Evolutionary conservation across 2,113 vertebrate genomes (phyloP).

Genomic region (Saccopteryx bilineata): DNA sequence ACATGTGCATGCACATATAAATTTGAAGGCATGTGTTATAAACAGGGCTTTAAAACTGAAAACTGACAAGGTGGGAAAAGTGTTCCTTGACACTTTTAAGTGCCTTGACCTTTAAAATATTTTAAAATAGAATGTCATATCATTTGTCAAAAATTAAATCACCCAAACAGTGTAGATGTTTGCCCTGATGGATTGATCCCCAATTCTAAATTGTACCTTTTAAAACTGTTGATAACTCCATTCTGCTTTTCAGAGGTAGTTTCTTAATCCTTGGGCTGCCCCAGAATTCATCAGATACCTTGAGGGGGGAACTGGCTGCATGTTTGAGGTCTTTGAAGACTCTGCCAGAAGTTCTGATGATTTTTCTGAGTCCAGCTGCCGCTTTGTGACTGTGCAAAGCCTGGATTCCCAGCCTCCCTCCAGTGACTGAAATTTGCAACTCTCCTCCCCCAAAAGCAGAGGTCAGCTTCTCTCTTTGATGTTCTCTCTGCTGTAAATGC

Average conservation of each 20-base stretch:
- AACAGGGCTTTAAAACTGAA: too few relatives aligned
- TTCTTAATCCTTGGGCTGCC: slow-evolving; percentile 4
- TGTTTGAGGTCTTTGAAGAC: slow-evolving; percentile 49
- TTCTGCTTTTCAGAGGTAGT: slow-evolving; percentile 15
- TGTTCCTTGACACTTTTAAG: not conserved
- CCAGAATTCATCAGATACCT: slow-evolving; percentile 10
- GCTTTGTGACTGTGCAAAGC: not conserved
- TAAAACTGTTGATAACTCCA: not conserved
- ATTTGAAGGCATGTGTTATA: too few relatives aligned
- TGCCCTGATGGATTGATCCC: not conserved
- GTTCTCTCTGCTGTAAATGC: not conserved
- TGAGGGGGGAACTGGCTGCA: not conserved
- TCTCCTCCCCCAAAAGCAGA: not conserved
- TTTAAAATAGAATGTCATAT: not conserved
- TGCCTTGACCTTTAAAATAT: not conserved
- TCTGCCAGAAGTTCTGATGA: slow-evolving; percentile 25
- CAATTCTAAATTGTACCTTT: slow-evolving; percentile 36
- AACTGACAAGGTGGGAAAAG: too few relatives aligned
- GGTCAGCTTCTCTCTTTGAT: not conserved
- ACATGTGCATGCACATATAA: too few relatives aligned
- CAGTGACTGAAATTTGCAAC: not conserved
- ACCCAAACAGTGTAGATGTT: not conserved
- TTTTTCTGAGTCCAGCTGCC: slow-evolving; percentile 37
- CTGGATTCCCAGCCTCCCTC: slow-evolving; percentile 32
- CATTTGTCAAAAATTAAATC: not conserved